Conservation (phyloP, 1,140 invertebrate species). For the Diorhabda sublineata region DNA sequence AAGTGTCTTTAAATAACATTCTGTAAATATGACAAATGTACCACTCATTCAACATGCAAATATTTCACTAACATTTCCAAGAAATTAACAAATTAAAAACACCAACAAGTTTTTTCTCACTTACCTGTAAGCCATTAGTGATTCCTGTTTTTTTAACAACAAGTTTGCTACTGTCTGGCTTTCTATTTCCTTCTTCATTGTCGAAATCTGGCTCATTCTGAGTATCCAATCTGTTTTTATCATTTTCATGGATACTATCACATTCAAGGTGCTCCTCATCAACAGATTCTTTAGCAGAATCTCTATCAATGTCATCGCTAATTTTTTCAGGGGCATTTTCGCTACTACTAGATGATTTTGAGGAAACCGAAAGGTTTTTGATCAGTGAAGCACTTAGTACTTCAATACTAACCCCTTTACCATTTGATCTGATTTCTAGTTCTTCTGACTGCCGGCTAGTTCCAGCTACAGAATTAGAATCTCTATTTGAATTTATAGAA, state of each 20-base stretch:
- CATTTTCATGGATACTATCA: conserved; percentile 19
- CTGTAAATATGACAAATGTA: too few relatives aligned
- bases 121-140: conserved; percentile 16
- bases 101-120: background rate
- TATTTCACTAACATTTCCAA: too few relatives aligned
- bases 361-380: conserved; percentile 32
- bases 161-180: conserved; percentile 12
- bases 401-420: conserved; percentile 19
- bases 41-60: too few relatives aligned
- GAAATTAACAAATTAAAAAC: too few relatives aligned
- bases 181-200: conserved; percentile 14
- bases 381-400: conserved; percentile 28
- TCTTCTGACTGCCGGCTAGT: conserved; percentile 35
- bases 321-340: conserved; percentile 32
- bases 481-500: conserved; percentile 35
- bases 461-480: conserved; percentile 34
- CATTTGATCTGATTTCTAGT: conserved; percentile 20
- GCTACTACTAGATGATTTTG: conserved; percentile 35
- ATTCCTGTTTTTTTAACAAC: conserved; percentile 14
- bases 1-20: too few relatives aligned
- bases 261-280: conserved; percentile 24
- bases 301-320: conserved; percentile 25
- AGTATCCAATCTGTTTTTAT: conserved; percentile 3
- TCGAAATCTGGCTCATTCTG: background rate
- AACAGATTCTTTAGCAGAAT: conserved; percentile 14